phyloP scores from a whole-genome alignment of 2,888 invertebrate genomes.

The Sycophila texana region DNA sequence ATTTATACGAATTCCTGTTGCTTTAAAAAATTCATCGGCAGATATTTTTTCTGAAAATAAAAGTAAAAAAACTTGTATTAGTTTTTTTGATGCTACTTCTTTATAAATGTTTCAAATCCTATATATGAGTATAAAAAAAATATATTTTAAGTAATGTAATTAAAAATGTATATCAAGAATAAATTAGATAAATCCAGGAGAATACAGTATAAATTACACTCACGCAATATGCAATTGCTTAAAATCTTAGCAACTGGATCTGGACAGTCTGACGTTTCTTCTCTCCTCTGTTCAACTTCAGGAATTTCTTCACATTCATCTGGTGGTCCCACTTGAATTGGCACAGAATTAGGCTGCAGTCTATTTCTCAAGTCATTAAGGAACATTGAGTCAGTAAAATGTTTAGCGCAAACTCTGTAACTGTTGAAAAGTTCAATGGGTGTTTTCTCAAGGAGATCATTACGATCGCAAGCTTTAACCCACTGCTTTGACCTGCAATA shows the following conservation, averaged over 20 bases:
- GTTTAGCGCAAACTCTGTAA: slow-evolving; percentile 56
- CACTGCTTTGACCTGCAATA: slow-evolving; percentile 52
- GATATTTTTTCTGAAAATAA: slow-evolving; percentile 55
- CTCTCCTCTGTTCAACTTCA: slow-evolving; percentile 19
- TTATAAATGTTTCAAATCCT: too few relatives aligned
- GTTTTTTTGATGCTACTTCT: too few relatives aligned
- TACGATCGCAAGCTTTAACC: slow-evolving; percentile 52
- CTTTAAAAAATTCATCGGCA: slow-evolving; percentile 57
- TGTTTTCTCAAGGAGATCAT: slow-evolving; percentile 55
- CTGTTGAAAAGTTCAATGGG: slow-evolving; percentile 56
- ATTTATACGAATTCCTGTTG: slow-evolving; percentile 54
- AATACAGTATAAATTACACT: too few relatives aligned
- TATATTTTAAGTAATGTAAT: neutral
- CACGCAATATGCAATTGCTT: slow-evolving; percentile 53
- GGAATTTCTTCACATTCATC: slow-evolving; percentile 30
- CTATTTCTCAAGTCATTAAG: slow-evolving; percentile 57
- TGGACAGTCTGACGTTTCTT: slow-evolving; percentile 11
- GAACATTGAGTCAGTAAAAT: slow-evolving; percentile 56
- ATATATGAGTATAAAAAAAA: neutral
- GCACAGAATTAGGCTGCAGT: slow-evolving; percentile 56
- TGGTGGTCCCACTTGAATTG: slow-evolving; percentile 47
- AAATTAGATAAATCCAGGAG: neutral
- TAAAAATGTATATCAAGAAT: neutral
- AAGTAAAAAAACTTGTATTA: neutral
- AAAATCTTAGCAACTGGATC: slow-evolving; percentile 53